A percentile compares a stretch with the other conserved stretches of the same genome.
Evolutionary conservation across 2,797 vertebrate species (phyloP).

Genomic region (Pempheris klunzingeri): DNA sequence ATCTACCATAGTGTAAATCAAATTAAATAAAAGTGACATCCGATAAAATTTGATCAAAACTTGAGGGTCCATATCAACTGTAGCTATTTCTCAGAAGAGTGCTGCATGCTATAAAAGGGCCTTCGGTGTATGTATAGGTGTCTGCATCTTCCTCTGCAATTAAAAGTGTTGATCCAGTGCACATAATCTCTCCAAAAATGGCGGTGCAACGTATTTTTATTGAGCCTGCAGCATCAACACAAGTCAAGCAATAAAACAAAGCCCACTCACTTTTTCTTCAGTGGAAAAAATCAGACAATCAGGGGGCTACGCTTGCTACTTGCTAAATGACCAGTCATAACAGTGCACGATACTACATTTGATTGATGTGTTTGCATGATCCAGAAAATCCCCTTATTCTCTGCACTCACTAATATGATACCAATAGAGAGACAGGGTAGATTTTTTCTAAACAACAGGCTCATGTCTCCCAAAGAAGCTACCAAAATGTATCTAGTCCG

Average conservation of each 20-base stretch:
- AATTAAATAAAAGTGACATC: no score
- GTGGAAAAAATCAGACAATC: constrained; percentile 2
- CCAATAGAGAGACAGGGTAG: not conserved
- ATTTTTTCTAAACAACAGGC: constrained; percentile 28
- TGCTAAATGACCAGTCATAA: not conserved
- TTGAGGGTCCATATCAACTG: no score
- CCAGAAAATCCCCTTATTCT: not conserved
- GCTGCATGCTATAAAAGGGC: no score
- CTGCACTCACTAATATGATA: not conserved
- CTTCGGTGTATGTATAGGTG: not conserved
- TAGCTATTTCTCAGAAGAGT: no score
- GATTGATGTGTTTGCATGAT: not conserved
- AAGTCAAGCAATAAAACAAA: constrained; percentile 10
- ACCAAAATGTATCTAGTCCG: constrained; percentile 37
- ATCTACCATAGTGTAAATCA: no score
- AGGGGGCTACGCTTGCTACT: not conserved
- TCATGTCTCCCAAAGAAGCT: constrained; percentile 29
- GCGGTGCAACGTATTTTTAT: constrained; percentile 16
- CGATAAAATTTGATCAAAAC: no score
- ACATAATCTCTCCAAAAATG: constrained; percentile 5
- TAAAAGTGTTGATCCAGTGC: not conserved
- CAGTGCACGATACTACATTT: not conserved
- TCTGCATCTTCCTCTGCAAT: constrained; percentile 5
- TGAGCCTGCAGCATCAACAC: not conserved
- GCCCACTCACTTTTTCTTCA: not conserved